Percentiles rank a stretch among this genome's conserved stretches.
phyloP scores from a whole-genome alignment of 2,888 invertebrate genomes.

The Petrolisthes manimaculis region DNA sequence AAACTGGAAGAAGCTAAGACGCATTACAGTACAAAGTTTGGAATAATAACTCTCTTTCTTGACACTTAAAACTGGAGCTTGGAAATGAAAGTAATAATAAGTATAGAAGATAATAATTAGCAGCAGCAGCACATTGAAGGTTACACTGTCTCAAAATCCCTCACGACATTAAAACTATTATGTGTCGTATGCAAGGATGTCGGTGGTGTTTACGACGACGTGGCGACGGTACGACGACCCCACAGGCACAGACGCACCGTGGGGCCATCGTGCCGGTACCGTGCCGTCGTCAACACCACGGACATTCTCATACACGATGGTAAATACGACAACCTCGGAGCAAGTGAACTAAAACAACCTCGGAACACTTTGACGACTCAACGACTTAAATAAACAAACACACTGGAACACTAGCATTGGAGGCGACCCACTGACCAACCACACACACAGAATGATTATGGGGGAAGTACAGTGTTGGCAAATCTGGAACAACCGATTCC shows the following conservation, averaged over 20 bases:
- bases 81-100: background rate
- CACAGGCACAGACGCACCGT: too few relatives aligned
- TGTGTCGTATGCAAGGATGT: too few relatives aligned
- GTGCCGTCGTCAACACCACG: too few relatives aligned
- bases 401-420: background rate
- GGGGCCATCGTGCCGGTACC: too few relatives aligned
- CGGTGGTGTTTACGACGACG: too few relatives aligned
- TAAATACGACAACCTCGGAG: background rate
- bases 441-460: too few relatives aligned
- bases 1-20: conserved; percentile 2
- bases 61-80: background rate
- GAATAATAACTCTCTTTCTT: background rate
- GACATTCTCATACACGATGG: background rate
- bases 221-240: too few relatives aligned
- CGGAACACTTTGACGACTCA: background rate
- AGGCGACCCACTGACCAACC: background rate
- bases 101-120: too few relatives aligned
- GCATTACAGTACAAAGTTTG: background rate
- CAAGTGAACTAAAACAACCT: conserved; percentile 4
- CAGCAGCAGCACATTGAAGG: background rate
- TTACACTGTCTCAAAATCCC: background rate
- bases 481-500: too few relatives aligned
- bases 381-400: background rate
- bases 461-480: too few relatives aligned
- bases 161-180: background rate